A percentile compares a stretch with the other conserved stretches of the same genome.
phyloP scores from a whole-genome alignment of 2,113 vertebrate species.

The Notiomystis cincta region DNA sequence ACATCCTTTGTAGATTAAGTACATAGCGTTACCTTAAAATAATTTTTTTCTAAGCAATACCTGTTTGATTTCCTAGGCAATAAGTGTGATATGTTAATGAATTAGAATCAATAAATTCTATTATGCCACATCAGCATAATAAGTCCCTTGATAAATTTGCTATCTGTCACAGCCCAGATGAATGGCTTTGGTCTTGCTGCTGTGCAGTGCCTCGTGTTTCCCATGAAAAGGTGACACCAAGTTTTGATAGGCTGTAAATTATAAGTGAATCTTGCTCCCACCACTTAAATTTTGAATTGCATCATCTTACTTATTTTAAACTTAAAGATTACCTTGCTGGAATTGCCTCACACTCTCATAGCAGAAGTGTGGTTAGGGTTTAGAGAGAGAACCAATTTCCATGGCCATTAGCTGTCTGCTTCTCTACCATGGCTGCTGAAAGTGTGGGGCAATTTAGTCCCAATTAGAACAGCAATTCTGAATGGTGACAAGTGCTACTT shows the following conservation, averaged over 20 bases:
- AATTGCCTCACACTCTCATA: not conserved
- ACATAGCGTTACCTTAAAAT: constrained; percentile 48
- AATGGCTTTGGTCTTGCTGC: constrained; percentile 23
- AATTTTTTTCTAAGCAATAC: constrained; percentile 49
- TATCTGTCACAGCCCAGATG: constrained; percentile 18
- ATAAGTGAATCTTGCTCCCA: not conserved
- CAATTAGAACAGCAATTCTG: constrained; percentile 6
- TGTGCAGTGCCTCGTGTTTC: not conserved
- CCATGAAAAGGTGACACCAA: not conserved
- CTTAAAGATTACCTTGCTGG: not conserved
- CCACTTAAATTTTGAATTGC: not conserved
- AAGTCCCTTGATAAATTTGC: constrained; percentile 50
- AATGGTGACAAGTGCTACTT: not conserved
- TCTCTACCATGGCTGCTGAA: not conserved
- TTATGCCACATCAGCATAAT: not conserved
- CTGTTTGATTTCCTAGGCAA: constrained; percentile 5
- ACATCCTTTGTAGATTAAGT: constrained; percentile 48
- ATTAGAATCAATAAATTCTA: constrained; percentile 55
- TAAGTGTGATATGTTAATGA: constrained; percentile 48
- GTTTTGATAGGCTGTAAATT: not conserved
- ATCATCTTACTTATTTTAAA: not conserved
- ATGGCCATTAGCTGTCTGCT: not conserved
- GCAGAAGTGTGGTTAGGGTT: not conserved
- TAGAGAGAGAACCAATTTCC: not conserved
- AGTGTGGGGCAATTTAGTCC: not conserved